These are phyloP conservation scores for Prosopocoilus inquinatus DNA, from an alignment of 2,888 invertebrate species.

Conservation along the genomic window DNA sequence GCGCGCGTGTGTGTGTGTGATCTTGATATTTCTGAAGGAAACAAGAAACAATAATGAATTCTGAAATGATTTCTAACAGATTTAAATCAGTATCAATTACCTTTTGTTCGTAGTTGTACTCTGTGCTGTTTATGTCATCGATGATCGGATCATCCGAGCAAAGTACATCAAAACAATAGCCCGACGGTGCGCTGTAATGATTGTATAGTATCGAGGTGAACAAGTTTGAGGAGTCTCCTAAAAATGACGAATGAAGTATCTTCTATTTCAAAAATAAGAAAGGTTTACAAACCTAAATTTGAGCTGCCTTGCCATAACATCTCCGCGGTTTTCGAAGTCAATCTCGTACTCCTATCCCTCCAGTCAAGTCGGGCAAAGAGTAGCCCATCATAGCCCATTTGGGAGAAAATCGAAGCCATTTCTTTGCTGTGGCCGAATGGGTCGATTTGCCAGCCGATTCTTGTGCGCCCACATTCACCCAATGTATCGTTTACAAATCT, in stretches of 20 bases:
- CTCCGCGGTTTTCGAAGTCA: constrained; percentile 62
- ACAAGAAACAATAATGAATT: background rate
- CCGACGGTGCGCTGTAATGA: constrained; percentile 57
- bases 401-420: constrained; percentile 62
- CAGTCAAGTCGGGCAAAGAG: constrained; percentile 71
- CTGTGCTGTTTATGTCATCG: constrained; percentile 54
- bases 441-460: constrained; percentile 83
- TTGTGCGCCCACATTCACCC: constrained; percentile 72
- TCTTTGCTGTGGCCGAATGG: constrained; percentile 79
- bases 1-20: no score
- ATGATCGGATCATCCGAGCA: constrained; percentile 58
- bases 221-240: constrained; percentile 47
- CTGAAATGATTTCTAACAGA: background rate
- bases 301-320: constrained; percentile 68
- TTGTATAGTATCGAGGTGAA: constrained; percentile 62
- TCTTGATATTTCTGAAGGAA: no score
- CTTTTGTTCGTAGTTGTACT: constrained; percentile 55
- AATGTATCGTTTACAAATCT: constrained; percentile 67
- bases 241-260: constrained; percentile 34
- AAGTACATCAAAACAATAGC: constrained; percentile 63
- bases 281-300: constrained; percentile 53
- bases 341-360: constrained; percentile 60
- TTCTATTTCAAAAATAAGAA: constrained; percentile 24
- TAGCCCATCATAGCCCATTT: constrained; percentile 70
- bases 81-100: constrained; percentile 7